phyloP scores from a whole-genome alignment of 1,140 invertebrate species.

The Delia radicum region DNA sequence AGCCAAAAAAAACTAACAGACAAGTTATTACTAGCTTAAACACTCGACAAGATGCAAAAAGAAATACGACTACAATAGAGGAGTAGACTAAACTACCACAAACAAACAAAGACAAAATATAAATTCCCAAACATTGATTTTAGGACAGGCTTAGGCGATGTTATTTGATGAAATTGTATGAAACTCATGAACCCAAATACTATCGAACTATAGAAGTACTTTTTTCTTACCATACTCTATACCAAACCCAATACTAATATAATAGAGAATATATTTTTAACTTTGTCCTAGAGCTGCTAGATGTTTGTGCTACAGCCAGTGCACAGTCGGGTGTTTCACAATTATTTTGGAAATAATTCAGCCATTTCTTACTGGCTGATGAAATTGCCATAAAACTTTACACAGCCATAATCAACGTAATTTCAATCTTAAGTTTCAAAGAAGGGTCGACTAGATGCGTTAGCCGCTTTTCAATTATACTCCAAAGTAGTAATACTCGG shows the following conservation, averaged over 20 bases:
- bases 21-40: conserved; percentile 18
- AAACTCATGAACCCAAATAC: neutral
- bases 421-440: too few species aligned
- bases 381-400: too few species aligned
- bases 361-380: too few species aligned
- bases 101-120: neutral
- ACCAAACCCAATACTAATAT: conserved; percentile 16
- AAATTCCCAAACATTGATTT: conserved; percentile 21
- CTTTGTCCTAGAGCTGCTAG: neutral
- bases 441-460: too few species aligned
- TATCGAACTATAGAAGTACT: neutral
- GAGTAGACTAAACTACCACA: neutral
- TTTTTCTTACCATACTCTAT: neutral
- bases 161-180: conserved; percentile 4
- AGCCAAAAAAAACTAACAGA: neutral
- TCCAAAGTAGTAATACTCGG: too few species aligned
- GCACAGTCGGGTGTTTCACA: too few species aligned
- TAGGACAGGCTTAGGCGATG: conserved; percentile 14
- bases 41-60: neutral
- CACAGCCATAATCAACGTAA: too few species aligned
- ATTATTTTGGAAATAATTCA: too few species aligned
- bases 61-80: neutral
- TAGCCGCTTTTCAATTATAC: too few species aligned
- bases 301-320: neutral
- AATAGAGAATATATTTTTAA: neutral